phyloP scores from a whole-genome alignment of 2,113 vertebrate genomes.

The Cairina moschata region DNA sequence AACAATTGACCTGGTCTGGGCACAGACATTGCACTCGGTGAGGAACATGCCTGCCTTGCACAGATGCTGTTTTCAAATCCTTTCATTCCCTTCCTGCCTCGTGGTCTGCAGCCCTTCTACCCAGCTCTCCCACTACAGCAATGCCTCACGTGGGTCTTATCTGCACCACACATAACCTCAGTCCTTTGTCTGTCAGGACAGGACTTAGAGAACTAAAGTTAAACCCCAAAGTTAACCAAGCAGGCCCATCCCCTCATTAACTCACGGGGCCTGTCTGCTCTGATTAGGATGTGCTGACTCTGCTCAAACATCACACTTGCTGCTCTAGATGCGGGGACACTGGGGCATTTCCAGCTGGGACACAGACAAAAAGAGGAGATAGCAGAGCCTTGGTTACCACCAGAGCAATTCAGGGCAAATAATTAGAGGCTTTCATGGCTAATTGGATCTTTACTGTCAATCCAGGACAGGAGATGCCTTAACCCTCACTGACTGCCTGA shows the following conservation, averaged over 20 bases:
- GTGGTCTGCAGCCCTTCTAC: not conserved
- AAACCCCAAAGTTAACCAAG: not conserved
- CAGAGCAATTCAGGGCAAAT: conserved; percentile 56
- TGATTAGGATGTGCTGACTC: conserved; percentile 58
- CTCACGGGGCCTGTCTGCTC: not conserved
- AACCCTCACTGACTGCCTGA: conserved; percentile 35
- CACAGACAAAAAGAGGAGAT: conserved; percentile 63
- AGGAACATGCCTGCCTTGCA: not conserved
- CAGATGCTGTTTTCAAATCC: not conserved
- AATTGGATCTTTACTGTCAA: conserved; percentile 62
- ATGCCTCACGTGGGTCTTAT: not conserved
- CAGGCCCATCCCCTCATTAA: conserved; percentile 46
- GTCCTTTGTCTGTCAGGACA: not conserved
- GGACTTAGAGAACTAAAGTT: not conserved
- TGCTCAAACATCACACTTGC: conserved; percentile 14
- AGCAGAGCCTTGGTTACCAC: conserved; percentile 57
- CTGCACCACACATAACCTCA: not conserved
- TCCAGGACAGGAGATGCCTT: conserved; percentile 56
- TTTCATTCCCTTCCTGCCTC: not conserved
- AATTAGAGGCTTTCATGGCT: conserved; percentile 62
- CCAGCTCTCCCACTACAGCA: not conserved
- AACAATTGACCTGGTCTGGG: not conserved
- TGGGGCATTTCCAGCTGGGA: conserved; percentile 57
- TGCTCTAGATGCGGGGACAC: conserved; percentile 44
- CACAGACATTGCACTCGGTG: not conserved